Evolutionary conservation across 2,113 vertebrate species (phyloP), one percentile per base, ranked within the genome.

Genomic region (Acrocephalus kingi): DNA sequence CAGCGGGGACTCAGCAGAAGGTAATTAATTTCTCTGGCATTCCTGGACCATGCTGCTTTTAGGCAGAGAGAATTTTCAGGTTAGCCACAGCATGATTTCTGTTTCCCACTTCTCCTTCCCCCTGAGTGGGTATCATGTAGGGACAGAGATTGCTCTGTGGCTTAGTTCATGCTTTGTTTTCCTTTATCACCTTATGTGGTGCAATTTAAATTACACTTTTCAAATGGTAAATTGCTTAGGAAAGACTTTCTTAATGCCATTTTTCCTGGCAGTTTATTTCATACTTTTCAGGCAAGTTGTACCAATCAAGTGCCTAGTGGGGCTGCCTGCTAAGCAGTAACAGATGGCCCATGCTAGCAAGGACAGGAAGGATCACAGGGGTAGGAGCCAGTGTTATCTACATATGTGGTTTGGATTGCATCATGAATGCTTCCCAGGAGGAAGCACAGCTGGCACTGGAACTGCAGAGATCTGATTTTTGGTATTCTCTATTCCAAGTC

Each of bases 241-340:
- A 79, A 93, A 90, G 66, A 30, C 30, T 76, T 76, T 76, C 39
- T 66, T 79, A 85, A 63, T 90, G 56, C 30, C 55, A 18, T 83
- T 92, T 95, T 90, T 92, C 52, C 73, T 93, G 84, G n/a, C 68
- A 78, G 46, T 79, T 93, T 86, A 68, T 90, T 94, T 91, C 48
- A 51, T 89, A 35, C 30, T 95, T 84, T 52, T 93, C 59, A 11
- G 23, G 23, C 75, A 77, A 90, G 55, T 64, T 2, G 22, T 72
- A 78, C 80, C 80, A 75, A 23, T 78, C 52, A 78, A 69, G 48
- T 68, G 56, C 41, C 46, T 69, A n/a, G 81, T 43, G 72, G 62
- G 46, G 49, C 68, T 94, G 87, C 55, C 71, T 93, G 79, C 88
- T 96, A 87, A 94, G 89, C 77, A 80, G 64, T 46, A 74, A 84